Evolutionary conservation across 2,888 invertebrate genomes (phyloP), one percentile per base, ranked within the genome.

Genomic region (Mimachlamys varia): DNA sequence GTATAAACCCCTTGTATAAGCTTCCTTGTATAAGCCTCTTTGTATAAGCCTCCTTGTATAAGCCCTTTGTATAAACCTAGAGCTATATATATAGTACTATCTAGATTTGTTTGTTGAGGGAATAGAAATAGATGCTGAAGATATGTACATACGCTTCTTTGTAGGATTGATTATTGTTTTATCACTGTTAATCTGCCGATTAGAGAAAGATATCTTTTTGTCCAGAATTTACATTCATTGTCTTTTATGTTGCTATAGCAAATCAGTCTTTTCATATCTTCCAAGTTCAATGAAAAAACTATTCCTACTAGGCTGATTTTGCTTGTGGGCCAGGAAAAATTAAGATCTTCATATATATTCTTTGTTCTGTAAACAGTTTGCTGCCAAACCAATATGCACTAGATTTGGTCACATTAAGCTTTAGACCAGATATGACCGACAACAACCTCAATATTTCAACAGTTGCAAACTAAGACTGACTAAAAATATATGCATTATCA

Each of bases 401-500:
- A 17, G 88, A 44, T 88, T 88, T 44, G 7, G 12, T 15, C 4
- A 88, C 10, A 88, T 49, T 88, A 27, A 88, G 10, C 22, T 49
- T 88, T 22, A 88, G 49, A 38, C 88, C 88, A 7, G 88, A 88
- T 13, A 88, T 44, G 19, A 27, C 33, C 19, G 27, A n/a, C n/a
- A 88, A 88, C 10, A 15, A 10, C 3, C 22, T 13, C 27, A 88
- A 44, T 88, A 38, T 17, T 44, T 88, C 3, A 13, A 88, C 27
- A 19, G 88, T 13, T 19, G 27, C 17, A 27, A 49, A 27, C 22
- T 49, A 22, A 49, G 88, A 88, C 19, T 50, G 38, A 27, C 49
- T 50, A 3, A 88, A 33, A 13, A 88, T 10, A 44, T 15, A 44
- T 7, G 90, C 89, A 87, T 90, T 89, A 87, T 90, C 90, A 33